These are phyloP conservation scores for Adela reaumurella DNA, from an alignment of 2,888 invertebrate species.

Conservation along the genomic window DNA sequence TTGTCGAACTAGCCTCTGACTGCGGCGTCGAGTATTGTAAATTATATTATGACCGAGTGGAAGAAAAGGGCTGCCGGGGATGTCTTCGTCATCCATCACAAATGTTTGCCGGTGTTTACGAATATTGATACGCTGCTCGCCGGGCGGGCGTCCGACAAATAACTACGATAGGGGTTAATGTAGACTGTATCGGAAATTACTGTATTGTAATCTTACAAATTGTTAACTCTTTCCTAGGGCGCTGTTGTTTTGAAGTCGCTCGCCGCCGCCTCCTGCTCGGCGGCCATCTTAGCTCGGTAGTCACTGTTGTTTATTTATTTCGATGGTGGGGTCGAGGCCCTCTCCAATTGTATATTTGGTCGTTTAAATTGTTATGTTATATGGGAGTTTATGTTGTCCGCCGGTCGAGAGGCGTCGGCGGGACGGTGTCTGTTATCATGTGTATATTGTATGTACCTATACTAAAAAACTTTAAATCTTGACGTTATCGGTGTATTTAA, in stretches of 20 bases:
- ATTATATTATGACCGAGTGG: no score
- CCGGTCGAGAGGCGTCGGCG: constrained; percentile 24
- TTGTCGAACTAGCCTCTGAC: no score
- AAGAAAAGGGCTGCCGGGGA: no score
- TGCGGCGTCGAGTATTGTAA: no score
- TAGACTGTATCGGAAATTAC: background rate
- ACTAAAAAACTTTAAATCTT: constrained; percentile 31
- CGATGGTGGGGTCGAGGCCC: background rate
- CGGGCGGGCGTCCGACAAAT: background rate
- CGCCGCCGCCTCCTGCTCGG: constrained; percentile 26
- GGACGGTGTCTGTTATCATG: constrained; percentile 38
- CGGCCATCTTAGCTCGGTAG: no score
- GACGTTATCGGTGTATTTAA: constrained; percentile 42
- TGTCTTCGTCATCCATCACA: no score
- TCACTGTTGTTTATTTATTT: constrained; percentile 3
- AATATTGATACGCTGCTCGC: no score
- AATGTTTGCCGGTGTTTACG: no score
- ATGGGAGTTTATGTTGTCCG: constrained; percentile 7
- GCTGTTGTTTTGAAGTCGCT: constrained; percentile 42
- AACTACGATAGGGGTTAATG: background rate
- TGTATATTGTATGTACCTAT: constrained; percentile 29
- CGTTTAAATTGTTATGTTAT: constrained; percentile 12
- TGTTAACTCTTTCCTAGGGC: constrained; percentile 56
- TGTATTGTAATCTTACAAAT: constrained; percentile 24
- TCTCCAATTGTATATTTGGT: background rate